These are phyloP conservation scores for Bombus cullumanus DNA, from an alignment of 1,140 invertebrate genomes.

Conservation along the genomic window DNA sequence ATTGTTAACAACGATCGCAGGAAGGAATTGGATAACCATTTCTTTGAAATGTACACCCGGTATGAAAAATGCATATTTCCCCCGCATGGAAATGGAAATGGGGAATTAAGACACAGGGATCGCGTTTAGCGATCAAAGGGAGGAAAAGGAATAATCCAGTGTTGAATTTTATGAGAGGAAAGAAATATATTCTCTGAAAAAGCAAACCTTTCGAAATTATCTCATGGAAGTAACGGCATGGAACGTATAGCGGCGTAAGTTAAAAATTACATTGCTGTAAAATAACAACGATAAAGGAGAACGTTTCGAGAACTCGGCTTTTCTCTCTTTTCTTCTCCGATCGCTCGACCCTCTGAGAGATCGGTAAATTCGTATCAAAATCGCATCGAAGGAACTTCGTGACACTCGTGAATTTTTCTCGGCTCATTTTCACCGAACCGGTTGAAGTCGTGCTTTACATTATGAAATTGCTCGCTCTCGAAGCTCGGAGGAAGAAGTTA, in stretches of 20 bases:
- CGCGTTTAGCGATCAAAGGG: not conserved
- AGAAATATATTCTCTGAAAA: not conserved
- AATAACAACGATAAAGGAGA: not conserved
- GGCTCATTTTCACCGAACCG: too few relatives aligned
- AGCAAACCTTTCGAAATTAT: not conserved
- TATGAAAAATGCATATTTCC: not conserved
- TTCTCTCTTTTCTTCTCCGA: not conserved
- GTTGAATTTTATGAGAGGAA: not conserved
- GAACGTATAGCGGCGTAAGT: not conserved
- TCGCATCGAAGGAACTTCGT: not conserved
- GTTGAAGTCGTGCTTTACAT: not conserved
- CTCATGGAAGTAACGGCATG: not conserved
- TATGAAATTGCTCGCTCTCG: not conserved
- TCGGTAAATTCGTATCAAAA: conserved; percentile 4
- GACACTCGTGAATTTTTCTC: not conserved
- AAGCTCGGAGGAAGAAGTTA: not conserved
- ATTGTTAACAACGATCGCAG: not conserved
- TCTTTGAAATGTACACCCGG: not conserved
- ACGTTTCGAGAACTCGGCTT: not conserved
- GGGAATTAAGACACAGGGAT: conserved; percentile 13
- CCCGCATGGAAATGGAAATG: conserved; percentile 12
- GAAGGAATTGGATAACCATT: not conserved
- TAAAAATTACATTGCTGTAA: not conserved
- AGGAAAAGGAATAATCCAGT: not conserved
- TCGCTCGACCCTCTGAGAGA: not conserved